phyloP scores from a whole-genome alignment of 2,888 invertebrate genomes.

The Scrobipalpa costella region DNA sequence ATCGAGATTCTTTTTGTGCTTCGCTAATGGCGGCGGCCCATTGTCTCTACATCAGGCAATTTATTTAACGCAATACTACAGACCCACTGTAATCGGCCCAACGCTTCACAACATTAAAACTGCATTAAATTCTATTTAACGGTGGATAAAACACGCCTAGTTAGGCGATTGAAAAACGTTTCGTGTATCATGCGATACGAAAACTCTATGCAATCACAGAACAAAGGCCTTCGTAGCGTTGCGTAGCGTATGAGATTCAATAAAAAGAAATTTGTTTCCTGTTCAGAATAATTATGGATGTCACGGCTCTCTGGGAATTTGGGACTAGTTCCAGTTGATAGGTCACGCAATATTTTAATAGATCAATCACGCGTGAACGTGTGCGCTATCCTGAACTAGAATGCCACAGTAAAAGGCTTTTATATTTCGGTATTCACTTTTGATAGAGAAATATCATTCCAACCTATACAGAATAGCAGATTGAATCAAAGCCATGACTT shows the following conservation, averaged over 20 bases:
- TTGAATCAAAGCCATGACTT: conserved; percentile 28
- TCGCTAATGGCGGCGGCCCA: conserved; percentile 46
- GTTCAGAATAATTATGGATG: conserved; percentile 59
- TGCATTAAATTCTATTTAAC: conserved; percentile 74
- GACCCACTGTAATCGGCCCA: conserved; percentile 61
- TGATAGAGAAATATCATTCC: conserved; percentile 1
- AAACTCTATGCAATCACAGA: conserved; percentile 39
- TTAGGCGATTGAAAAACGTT: conserved; percentile 64
- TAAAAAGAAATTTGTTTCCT: conserved; percentile 35
- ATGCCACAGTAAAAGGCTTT: neutral
- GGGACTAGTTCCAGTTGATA: conserved; percentile 53
- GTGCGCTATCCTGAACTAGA: conserved; percentile 30
- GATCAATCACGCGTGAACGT: conserved; percentile 56
- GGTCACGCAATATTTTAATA: conserved; percentile 62
- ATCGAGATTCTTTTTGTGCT: conserved; percentile 50
- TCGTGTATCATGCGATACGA: conserved; percentile 57
- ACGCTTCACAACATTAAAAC: conserved; percentile 70
- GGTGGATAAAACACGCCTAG: conserved; percentile 56
- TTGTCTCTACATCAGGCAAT: conserved; percentile 60
- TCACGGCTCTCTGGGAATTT: conserved; percentile 49
- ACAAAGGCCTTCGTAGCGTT: conserved; percentile 24
- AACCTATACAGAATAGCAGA: conserved; percentile 23
- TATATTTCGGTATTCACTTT: neutral
- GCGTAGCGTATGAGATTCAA: conserved; percentile 24
- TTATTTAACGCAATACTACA: conserved; percentile 58